Percentiles rank a stretch among this genome's conserved stretches.
phyloP scores from a whole-genome alignment of 2,113 vertebrate species.

The Cyphomyrus discorhynchus region DNA sequence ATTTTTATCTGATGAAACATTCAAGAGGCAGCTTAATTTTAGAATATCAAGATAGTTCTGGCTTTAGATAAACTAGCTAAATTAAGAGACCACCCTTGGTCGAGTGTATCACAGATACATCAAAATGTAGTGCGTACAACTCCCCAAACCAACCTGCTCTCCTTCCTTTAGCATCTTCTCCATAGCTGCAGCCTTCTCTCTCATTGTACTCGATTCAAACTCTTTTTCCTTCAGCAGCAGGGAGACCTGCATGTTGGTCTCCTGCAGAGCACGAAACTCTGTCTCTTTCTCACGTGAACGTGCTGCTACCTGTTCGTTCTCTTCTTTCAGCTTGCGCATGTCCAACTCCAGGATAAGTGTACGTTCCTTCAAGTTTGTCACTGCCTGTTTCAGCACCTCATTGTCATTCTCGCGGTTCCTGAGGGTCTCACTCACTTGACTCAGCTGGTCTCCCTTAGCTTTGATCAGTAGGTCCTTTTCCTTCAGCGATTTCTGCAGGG shows the following conservation, averaged over 20 bases:
- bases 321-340: conserved; percentile 75
- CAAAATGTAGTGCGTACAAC: not conserved
- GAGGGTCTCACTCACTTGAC: conserved; percentile 72
- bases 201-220: conserved; percentile 78
- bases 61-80: not conserved
- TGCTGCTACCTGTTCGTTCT: conserved; percentile 76
- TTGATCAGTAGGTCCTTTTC: conserved; percentile 96
- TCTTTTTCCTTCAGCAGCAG: conserved; percentile 89
- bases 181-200: conserved; percentile 80
- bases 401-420: conserved; percentile 87
- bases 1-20: not conserved
- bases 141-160: conserved; percentile 71
- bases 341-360: conserved; percentile 83
- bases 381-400: conserved; percentile 87
- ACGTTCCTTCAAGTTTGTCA: conserved; percentile 93
- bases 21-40: not conserved
- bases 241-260: conserved; percentile 93
- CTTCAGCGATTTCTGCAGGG: conserved; percentile 75
- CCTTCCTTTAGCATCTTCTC: conserved; percentile 87
- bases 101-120: not conserved
- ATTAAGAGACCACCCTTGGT: not conserved
- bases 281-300: conserved; percentile 79
- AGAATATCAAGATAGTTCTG: not conserved
- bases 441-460: conserved; percentile 82
- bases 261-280: conserved; percentile 86